Evolutionary conservation across 2,113 vertebrate genomes (phyloP), one percentile per base, ranked within the genome.

Genomic region (Cololabis saira): DNA sequence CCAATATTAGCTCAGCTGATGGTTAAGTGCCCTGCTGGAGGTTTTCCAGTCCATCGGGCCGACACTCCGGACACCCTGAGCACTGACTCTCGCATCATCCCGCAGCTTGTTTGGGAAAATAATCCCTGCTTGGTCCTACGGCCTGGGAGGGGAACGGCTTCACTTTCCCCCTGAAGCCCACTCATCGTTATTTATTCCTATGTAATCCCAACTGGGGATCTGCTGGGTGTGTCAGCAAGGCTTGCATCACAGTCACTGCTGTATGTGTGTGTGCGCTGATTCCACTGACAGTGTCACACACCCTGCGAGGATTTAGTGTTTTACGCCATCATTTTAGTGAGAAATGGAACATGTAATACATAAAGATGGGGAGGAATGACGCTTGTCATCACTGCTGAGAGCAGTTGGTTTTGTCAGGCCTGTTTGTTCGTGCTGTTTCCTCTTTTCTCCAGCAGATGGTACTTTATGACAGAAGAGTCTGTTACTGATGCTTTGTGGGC

Each of bases 361-460:
- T 13, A 11, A 37, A 37, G 33, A 37, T 37, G 33, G 6, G 33
- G 33, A 37, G 33, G 33, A 37, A 1, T 37, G 33, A 37, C 6
- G 10, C 33, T 27, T 27, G 24, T 27, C 24, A 27, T 27, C 24
- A 27, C 24, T 3, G 2, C 24, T 27, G 24, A 27, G 24, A 27
- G 24, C 24, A 27, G 24, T 27, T 5, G 5, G 24, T 27, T 27
- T 27, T 27, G n/a, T 27, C 24, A 27, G 24, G 24, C 24, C 2
- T 27, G 5, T 27, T n/a, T 27, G 24, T 27, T 27, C 5, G n/a
- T 76, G 78, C 47, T 62, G 24, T 55, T 78, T 44, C 71, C 22
- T 54, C 1, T 33, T 75, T 52, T 43, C 30, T 57, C 90, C 93
- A 91, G 86, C 80, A 92, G 93, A 76, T 85, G 93, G 85, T 63